Percentiles rank a stretch among this genome's conserved stretches.
Conservation (phyloP, 2,113 vertebrate species). For the Rhynchopsitta pachyrhyncha region DNA sequence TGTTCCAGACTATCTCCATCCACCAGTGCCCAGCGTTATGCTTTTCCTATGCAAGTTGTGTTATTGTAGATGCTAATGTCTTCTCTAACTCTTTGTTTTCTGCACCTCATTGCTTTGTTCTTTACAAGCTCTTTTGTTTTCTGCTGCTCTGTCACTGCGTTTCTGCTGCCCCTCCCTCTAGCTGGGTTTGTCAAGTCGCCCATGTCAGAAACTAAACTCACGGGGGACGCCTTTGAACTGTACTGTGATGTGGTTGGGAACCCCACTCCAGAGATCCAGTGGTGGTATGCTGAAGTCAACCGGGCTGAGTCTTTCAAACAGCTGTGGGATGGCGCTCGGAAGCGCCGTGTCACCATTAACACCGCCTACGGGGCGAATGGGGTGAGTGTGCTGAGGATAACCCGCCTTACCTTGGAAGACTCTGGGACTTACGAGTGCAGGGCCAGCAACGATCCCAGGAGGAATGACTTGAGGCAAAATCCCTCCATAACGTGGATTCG, state of each 20-base stretch:
- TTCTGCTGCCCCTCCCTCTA: constrained; percentile 88
- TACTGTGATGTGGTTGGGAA: constrained; percentile 98
- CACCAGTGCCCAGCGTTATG: background rate
- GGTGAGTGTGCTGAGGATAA: constrained; percentile 96
- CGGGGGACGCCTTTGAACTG: constrained; percentile 99
- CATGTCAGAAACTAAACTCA: constrained; percentile 99
- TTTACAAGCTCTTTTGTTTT: constrained; percentile 72
- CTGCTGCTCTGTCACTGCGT: constrained; percentile 77
- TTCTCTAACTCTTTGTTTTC: constrained; percentile 72
- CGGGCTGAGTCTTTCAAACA: constrained; percentile 98
- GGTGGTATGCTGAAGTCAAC: constrained; percentile 99
- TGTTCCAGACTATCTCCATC: background rate
- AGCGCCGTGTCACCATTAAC: constrained; percentile 95
- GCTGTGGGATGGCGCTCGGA: constrained; percentile 96
- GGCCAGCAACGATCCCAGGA: constrained; percentile 97
- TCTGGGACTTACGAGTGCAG: constrained; percentile 99
- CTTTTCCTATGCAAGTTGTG: constrained; percentile 60
- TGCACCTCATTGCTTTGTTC: constrained; percentile 78
- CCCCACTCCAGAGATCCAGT: constrained; percentile 99
- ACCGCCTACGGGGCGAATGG: constrained; percentile 93
- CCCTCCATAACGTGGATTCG: constrained; percentile 98
- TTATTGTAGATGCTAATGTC: constrained; percentile 58
- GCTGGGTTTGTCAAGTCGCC: constrained; percentile 99
- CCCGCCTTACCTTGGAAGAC: constrained; percentile 94
- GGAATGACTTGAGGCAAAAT: constrained; percentile 97